Percentiles rank a stretch among this genome's conserved stretches.
Evolutionary conservation across 2,113 vertebrate genomes (phyloP).

Genomic region (Chloroceryle aenea): DNA sequence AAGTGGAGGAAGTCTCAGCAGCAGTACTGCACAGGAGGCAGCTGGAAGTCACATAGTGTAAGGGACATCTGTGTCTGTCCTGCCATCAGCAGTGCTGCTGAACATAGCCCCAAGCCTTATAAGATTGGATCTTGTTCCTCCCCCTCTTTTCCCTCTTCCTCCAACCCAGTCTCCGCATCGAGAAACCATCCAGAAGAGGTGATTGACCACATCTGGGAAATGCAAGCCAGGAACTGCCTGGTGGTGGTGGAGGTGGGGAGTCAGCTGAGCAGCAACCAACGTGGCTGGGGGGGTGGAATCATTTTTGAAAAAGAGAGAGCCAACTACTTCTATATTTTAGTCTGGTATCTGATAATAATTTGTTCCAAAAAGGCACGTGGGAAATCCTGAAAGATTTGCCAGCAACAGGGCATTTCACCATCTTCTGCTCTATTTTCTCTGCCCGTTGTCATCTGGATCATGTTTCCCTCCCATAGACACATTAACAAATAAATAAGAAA

Average conservation of each 20-base stretch:
- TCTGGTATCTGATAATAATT: not conserved
- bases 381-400: not conserved
- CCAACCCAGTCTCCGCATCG: not conserved
- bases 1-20: not conserved
- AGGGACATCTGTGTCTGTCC: not conserved
- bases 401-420: not conserved
- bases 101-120: not conserved
- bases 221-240: not conserved
- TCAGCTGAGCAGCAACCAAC: not conserved
- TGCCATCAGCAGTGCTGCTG: not conserved
- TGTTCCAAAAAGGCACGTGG: not conserved
- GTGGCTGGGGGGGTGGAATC: fast-evolving
- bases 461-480: not conserved
- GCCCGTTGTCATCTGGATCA: not conserved
- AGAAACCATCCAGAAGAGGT: not conserved
- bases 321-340: not conserved
- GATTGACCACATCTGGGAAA: not conserved
- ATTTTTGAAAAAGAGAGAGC: not conserved
- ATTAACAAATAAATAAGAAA: not conserved
- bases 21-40: not conserved
- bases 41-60: not conserved
- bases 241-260: not conserved
- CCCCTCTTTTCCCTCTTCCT: not conserved
- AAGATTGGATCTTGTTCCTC: not conserved
- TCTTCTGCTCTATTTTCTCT: not conserved